Evolutionary conservation across 2,888 invertebrate genomes (phyloP), one percentile per base, ranked within the genome.

Genomic region (Xylota sylvarum): DNA sequence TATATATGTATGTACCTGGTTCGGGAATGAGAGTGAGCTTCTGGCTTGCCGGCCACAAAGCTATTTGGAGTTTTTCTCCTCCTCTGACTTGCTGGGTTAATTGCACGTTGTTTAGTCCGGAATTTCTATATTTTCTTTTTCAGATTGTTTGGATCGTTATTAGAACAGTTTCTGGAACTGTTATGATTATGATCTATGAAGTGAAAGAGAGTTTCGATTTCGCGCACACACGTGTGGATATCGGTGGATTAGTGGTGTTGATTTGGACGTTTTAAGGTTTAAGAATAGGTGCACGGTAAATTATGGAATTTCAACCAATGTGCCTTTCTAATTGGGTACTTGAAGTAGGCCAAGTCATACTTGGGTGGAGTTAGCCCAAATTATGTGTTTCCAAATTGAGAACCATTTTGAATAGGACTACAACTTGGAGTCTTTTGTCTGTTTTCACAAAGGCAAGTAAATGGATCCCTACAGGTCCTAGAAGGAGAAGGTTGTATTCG

Each of bases 21-120:
- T 69, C 37, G 81, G 23, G 32, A 76, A 55, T 70, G 35, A 67
- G 65, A 73, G 78, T 73, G 72, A 67, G 52, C 69, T 74, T 79
- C 56, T 73, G 52, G 46, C 37, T 37, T 37, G 79, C 46, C 69
- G 46, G 78, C 3, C 27, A 2, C 77, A 69, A 35, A 62, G 35
- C 48, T 69, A 48, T 74, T 74, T 69, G 58, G 67, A 73, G 84
- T 67, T 64, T 55, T 60, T 50, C 17, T 23, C n/a, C 14, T 67
- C 30, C 37, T 50, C 69, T 43, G 55, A 64, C 56, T 80, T 62
- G 74, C 62, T 67, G 73, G 80, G 84, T 84, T 84, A 80, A 84
- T 84, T 74, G 65, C 69, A 58, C 48, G 79, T 73, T 83, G 46
- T 67, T 60, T 35, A 35, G 78, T 62, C 64, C 48, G 58, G 56